Base-by-base conservation (phyloP, 2,113 vertebrate genomes). In the Peromyscus maniculatus region DNA sequence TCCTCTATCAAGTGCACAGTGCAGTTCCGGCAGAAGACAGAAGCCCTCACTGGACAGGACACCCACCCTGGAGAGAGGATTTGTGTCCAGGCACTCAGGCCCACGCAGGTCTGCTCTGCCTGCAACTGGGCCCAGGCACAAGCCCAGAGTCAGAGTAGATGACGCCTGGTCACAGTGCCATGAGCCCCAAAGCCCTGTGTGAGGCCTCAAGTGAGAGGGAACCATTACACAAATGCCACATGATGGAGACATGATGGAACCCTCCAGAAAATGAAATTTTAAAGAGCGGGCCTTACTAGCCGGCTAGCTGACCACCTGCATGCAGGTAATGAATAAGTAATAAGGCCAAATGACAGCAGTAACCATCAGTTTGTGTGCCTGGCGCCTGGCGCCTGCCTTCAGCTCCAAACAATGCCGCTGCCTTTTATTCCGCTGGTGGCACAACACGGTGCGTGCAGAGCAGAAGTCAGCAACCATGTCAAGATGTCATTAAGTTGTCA, bases 261-360 rank as follows among this genome's bases (percentile, higher is more conserved):
- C 10, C 75, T 95, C 93, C 8, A 59, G 95, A 97, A 96, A 95
- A 96, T 78, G 64, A 86, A 88, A 96, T 88, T 82, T 77, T 95
- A 82, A 80, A 95, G 77, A 43, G 31, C 72, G 79, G 93, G 77
- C 62, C 83, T 89, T 93, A 31, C 78, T 22, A 2, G 64, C 89
- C 91, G 2, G 64, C 89, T 91, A 66, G 84, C 95, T 97, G 96
- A 91, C 89, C 89, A 97, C 79, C 97, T 67, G 10, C 57, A 13
- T 1, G 43, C 0, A 2, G 69, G 26, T 93, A 92, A 31, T 88
- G 89, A 98, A 92, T 31, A 26, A 52, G 16, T 26, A 91, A 89
- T 4, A 91, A 69, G 57, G n/a, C 33, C 96, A 96, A 97, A 95
- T 78, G 94, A 96, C 39, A 86, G 83, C 90, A 69, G 52, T 64